These are phyloP conservation scores for Erythrolamprus reginae DNA, from an alignment of 2,113 vertebrate genomes.

Conservation along the genomic window DNA sequence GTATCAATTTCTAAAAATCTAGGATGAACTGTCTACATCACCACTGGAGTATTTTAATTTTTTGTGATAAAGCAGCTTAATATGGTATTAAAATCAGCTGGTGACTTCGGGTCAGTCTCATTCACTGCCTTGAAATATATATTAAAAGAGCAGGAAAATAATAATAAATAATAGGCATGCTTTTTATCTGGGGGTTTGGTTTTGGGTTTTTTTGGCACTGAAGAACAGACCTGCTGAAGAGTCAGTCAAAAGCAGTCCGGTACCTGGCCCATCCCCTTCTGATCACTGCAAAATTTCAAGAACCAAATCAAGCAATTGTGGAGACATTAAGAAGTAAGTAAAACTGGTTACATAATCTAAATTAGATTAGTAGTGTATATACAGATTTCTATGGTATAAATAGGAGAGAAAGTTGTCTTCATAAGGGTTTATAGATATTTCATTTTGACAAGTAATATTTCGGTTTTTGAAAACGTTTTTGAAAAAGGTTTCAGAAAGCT, in stretches of 20 bases:
- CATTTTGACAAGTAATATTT: neutral
- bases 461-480: too few relatives aligned
- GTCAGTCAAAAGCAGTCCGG: neutral
- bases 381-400: neutral
- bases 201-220: constrained; percentile 22
- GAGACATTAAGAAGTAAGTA: constrained; percentile 83
- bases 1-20: neutral
- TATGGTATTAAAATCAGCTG: neutral
- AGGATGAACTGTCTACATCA: neutral
- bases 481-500: neutral
- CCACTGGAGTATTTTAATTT: neutral
- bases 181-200: constrained; percentile 27
- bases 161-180: neutral
- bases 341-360: neutral
- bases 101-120: neutral
- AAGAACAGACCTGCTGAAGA: constrained; percentile 60
- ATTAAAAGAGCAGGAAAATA: neutral
- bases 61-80: neutral
- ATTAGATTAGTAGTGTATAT: neutral
- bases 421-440: neutral
- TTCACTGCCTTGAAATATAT: neutral
- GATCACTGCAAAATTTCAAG: constrained; percentile 56
- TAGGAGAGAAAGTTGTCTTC: neutral
- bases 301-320: constrained; percentile 63
- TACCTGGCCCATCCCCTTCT: constrained; percentile 34